A percentile compares a stretch with the other conserved stretches of the same genome.
phyloP scores from a whole-genome alignment of 2,888 invertebrate genomes.

The Phyto melanocephala region DNA sequence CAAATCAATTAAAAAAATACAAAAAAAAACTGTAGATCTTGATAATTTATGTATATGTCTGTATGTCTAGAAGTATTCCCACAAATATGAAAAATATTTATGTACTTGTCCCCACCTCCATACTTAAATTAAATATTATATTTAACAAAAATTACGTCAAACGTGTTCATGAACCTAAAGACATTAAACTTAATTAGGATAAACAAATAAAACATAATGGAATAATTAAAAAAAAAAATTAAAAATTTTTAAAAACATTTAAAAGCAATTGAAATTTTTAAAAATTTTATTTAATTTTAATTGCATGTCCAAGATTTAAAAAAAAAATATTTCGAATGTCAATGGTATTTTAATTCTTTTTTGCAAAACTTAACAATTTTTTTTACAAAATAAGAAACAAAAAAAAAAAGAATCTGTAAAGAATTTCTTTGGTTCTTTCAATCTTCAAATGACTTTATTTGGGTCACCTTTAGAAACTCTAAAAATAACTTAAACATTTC shows the following conservation, averaged over 20 bases:
- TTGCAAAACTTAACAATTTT: too few species aligned
- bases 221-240: too few species aligned
- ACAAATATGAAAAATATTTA: too few species aligned
- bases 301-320: not conserved
- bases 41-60: too few species aligned
- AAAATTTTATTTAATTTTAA: not conserved
- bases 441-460: not conserved
- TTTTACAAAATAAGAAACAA: too few species aligned
- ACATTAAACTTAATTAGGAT: conserved; percentile 6
- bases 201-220: conserved; percentile 3
- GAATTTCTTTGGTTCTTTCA: not conserved
- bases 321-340: not conserved
- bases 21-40: too few species aligned
- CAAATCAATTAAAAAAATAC: too few species aligned
- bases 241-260: not conserved
- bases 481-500: not conserved
- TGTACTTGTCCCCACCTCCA: not conserved
- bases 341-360: too few species aligned
- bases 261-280: not conserved
- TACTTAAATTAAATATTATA: not conserved
- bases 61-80: too few species aligned
- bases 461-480: conserved; percentile 39
- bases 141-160: not conserved
- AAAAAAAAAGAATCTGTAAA: too few species aligned
- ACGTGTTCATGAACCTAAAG: conserved; percentile 17